Base-by-base conservation (phyloP, 2,113 vertebrate genomes). In the Lepus europaeus region DNA sequence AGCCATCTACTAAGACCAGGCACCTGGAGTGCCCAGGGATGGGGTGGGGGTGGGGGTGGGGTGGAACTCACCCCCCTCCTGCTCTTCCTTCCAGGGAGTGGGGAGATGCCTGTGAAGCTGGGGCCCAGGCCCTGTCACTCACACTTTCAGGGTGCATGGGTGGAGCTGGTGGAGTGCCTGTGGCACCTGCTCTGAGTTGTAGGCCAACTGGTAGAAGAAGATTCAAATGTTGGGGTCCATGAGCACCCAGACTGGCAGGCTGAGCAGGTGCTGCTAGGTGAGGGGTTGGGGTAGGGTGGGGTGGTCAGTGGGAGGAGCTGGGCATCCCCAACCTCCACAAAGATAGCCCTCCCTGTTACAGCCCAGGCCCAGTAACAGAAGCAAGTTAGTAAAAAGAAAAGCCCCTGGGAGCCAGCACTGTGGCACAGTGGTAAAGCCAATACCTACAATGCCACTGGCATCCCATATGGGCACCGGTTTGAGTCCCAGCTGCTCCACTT, bases 181-280 rank as follows among this genome's bases (percentile, higher is more conserved):
- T 0, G 99, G 99, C 78, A 98, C 97, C 84, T 99, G 99, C 97
- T 99, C 98, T 0, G 98, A 93, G 89, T 99, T 99, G 16, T 98
- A 98, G 14, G 98, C 79, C 0, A 98, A 99, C 97, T 99, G 99
- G 96, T 99, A 99, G 98, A 99, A 99, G 97, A 99, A 99, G 97
- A 99, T 99, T 12, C 99, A 97, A 76, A 99, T 97, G 3, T 98
- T 95, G 56, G 99, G 99, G 22, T 99, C 99, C 95, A 99, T 98
- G 90, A 99, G 96, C 77, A 99, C 97, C 98, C 99, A 99, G 64
- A 97, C 97, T 0, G 99, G 99, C 85, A 99, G 97, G 93, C 98
- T 98, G 91, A 99, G 98, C 23, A 99, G 97, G 97, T 98, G 97
- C 98, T 98, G 95, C 29, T 53, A 3, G 91, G 36, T 70, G 83